Evolutionary conservation across 2,113 vertebrate species (phyloP).

Genomic region (Nycticebus coucang): DNA sequence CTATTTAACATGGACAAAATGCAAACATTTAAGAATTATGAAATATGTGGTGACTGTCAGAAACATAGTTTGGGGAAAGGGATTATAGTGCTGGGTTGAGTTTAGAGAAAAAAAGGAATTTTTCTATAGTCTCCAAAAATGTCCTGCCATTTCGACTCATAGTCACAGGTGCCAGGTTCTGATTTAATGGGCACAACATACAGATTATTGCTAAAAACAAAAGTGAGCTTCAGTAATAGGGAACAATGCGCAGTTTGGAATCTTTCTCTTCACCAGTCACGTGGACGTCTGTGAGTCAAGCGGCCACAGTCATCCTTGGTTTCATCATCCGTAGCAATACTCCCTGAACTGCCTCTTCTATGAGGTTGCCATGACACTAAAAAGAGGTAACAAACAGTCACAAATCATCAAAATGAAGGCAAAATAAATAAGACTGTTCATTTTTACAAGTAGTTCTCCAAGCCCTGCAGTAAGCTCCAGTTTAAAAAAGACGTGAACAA

Average conservation of each 20-base stretch:
- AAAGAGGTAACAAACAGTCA: not conserved
- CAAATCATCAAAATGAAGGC: not conserved
- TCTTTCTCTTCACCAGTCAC: not conserved
- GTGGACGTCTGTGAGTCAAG: not conserved
- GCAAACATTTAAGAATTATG: not conserved
- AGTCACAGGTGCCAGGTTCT: not conserved
- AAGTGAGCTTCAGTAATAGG: not conserved
- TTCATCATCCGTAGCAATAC: not conserved
- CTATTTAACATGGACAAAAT: not conserved
- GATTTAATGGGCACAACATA: not conserved
- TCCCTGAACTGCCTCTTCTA: not conserved
- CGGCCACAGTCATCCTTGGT: not conserved
- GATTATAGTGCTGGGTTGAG: not conserved
- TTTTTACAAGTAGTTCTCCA: not conserved
- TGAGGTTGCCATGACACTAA: not conserved
- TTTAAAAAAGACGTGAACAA: not conserved
- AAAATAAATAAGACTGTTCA: not conserved
- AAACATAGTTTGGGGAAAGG: not conserved
- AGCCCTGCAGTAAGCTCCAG: not conserved
- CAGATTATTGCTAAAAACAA: not conserved
- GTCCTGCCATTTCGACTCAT: not conserved
- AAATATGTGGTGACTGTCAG: not conserved
- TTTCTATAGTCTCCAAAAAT: not conserved
- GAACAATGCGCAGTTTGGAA: not conserved
- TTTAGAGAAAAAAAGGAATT: not conserved